Base-by-base conservation (phyloP, 2,797 vertebrate genomes). In the Coracias cyanogaster region DNA sequence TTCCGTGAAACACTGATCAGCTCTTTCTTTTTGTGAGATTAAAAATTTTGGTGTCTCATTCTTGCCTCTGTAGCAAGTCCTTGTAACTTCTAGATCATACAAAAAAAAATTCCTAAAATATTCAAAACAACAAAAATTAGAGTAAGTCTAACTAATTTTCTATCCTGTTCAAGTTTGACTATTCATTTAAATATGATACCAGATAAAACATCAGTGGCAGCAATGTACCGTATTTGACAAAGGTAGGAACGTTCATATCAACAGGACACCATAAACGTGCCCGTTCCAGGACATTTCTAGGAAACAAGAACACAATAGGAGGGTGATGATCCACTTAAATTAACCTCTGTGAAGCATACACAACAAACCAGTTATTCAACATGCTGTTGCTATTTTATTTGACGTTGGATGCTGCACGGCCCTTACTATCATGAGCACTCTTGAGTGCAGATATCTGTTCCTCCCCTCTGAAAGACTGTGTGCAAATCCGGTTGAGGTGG, bases 281-380 rank as follows among this genome's bases (percentile, higher is more conserved):
- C 24, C 0, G 0, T 87, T 87, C 61, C 71, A 85, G 64, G 52
- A 58, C 61, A 89, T 70, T 92, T 96, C 92, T 93, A 96, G 84
- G 89, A 92, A 97, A 92, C 33, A 72, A 69, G 43, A 51, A 18
- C 45, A 79, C 35, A 85, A 46, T 4, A 86, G 39, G 26, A 92
- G 21, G 19, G 17, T 78, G 71, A 89, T 31, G 86, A 72, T 64
- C 54, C 60, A 70, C 39, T 79, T 54, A 78, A 69, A 95, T 86
- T 84, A 72, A 90, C 26, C 77, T 55, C 16, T 19, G 33, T 80
- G 92, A 93, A 86, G 37, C 82, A 95, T 15, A 94, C 83, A 87
- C 16, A 96, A 89, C 92, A 85, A 95, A 96, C 86, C 90, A 92
- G 88, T 95, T 96, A 94, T 87, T 94, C 90, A 84, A 89, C 81